Percentiles rank a stretch among this genome's conserved stretches.
Conservation (phyloP, 64 coral and sea anemone genomes). For the Montipora sp. region DNA sequence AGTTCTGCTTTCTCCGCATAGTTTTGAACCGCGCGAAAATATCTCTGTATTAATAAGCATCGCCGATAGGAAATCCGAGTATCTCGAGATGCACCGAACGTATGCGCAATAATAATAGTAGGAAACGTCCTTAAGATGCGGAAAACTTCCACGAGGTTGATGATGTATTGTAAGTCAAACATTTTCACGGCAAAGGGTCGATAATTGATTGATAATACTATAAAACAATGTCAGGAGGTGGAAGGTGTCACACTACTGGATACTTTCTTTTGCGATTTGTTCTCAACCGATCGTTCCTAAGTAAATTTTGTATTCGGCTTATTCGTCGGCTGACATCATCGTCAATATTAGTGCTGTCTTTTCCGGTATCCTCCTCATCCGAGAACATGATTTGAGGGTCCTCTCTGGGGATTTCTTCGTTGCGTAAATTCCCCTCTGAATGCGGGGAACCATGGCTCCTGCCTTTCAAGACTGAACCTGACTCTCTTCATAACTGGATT, state of each 20-base stretch:
- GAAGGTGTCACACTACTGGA: background rate
- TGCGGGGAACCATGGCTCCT: background rate
- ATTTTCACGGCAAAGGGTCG: too few species aligned
- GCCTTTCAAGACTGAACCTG: conserved; percentile 1
- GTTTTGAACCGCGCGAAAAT: too few species aligned
- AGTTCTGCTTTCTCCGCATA: too few species aligned
- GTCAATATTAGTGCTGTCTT: background rate
- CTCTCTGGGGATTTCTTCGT: background rate
- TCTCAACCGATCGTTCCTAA: conserved; percentile 33
- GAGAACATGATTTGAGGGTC: conserved; percentile 27
- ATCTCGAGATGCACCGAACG: too few species aligned
- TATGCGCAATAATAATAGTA: too few species aligned
- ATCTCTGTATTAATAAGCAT: too few species aligned
- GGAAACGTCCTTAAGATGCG: too few species aligned
- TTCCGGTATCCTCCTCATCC: conserved; percentile 10
- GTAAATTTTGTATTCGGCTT: conserved; percentile 42
- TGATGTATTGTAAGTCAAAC: too few species aligned
- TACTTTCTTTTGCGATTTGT: conserved; percentile 43
- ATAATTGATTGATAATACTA: too few species aligned
- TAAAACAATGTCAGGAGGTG: too few species aligned
- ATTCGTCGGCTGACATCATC: conserved; percentile 43
- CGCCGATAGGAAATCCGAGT: too few species aligned
- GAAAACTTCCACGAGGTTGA: too few species aligned
- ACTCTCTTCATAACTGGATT: background rate
- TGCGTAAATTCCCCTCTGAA: background rate